Conservation (phyloP, 2,113 vertebrate genomes). For the Lasiurus cinereus region DNA sequence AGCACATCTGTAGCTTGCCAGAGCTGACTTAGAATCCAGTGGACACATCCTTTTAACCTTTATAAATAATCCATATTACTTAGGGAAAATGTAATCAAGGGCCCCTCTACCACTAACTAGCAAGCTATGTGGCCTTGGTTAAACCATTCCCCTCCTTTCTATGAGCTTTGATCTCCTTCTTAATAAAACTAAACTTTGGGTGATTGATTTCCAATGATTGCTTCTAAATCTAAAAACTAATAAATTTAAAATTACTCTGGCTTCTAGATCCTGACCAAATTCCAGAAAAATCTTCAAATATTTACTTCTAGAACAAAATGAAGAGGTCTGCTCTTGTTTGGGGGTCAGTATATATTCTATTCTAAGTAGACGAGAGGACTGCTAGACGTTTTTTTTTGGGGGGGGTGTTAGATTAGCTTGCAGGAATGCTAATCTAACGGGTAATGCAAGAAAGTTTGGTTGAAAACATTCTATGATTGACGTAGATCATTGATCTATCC, state of each 20-base stretch:
- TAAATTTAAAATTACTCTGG: conserved; percentile 13
- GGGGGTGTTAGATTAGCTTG: not conserved
- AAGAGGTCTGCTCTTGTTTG: not conserved
- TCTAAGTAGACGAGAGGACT: not conserved
- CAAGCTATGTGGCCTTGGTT: not conserved
- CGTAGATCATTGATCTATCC: not conserved
- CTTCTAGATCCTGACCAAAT: not conserved
- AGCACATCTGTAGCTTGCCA: not conserved
- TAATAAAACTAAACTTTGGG: conserved; percentile 29
- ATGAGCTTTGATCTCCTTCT: conserved; percentile 1
- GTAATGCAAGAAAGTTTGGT: not conserved
- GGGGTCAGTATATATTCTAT: not conserved
- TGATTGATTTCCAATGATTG: not conserved
- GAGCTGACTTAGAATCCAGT: not conserved
- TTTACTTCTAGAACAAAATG: not conserved
- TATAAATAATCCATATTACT: not conserved
- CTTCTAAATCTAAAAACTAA: not conserved
- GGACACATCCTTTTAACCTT: not conserved
- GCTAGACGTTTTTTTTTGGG: not conserved
- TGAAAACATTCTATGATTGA: not conserved
- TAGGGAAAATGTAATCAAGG: not conserved
- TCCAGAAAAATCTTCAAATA: not conserved
- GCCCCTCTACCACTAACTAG: not conserved
- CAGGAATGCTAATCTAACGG: not conserved
- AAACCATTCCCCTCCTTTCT: not conserved